Evolutionary conservation across 2,797 vertebrate species (phyloP).

Genomic region (Leuciscus waleckii): DNA sequence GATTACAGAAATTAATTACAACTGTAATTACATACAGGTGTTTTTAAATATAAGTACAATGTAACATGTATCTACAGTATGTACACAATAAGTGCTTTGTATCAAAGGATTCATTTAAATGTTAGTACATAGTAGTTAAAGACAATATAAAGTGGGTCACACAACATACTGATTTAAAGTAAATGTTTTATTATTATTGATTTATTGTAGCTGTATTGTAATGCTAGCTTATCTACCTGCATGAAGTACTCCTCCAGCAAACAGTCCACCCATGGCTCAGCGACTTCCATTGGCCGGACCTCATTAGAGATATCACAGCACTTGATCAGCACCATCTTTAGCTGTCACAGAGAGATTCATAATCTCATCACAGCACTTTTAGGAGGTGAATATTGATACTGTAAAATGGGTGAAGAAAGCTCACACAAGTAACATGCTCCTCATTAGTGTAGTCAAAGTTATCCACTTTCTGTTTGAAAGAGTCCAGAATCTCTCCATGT

Average conservation of each 20-base stretch:
- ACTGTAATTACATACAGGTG: no score
- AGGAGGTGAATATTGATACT: no score
- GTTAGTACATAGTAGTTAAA: neutral
- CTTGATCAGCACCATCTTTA: slow-evolving; percentile 94
- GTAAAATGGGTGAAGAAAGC: slow-evolving; percentile 44
- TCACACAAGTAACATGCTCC: slow-evolving; percentile 88
- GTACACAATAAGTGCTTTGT: neutral
- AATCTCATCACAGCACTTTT: neutral
- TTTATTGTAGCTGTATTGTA: neutral
- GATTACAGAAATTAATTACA: no score
- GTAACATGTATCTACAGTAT: no score
- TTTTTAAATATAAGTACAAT: no score
- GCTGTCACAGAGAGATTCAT: slow-evolving; percentile 67
- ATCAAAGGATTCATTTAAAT: neutral
- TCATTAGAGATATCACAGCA: slow-evolving; percentile 96
- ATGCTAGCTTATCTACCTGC: slow-evolving; percentile 78
- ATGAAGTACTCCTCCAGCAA: slow-evolving; percentile 93
- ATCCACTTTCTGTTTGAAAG: slow-evolving; percentile 89
- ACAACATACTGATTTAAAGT: neutral
- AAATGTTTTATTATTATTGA: neutral
- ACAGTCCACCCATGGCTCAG: slow-evolving; percentile 94
- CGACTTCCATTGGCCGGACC: slow-evolving; percentile 90
- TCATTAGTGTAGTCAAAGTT: slow-evolving; percentile 88
- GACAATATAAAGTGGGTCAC: neutral
- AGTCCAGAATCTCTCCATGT: slow-evolving; percentile 90